Evolutionary conservation across 2,113 vertebrate species (phyloP).

Genomic region (Apaloderma vittatum): DNA sequence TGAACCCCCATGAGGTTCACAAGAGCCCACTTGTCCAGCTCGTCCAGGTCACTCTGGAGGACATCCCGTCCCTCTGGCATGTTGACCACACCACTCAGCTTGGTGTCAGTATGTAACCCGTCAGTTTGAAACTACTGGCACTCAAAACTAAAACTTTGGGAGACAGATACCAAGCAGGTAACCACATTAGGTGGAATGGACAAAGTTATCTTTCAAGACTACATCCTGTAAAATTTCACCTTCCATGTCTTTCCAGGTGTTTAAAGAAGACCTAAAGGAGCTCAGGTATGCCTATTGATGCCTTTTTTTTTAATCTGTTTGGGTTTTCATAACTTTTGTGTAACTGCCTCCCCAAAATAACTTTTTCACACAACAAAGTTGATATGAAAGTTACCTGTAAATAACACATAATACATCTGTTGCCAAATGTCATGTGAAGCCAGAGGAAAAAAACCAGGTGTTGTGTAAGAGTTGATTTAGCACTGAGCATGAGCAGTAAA

Average conservation of each 20-base stretch:
- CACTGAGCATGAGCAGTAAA: background rate
- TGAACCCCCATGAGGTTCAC: too few species aligned
- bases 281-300: constrained; percentile 77
- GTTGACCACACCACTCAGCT: too few species aligned
- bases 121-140: background rate
- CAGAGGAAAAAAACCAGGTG: background rate
- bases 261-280: constrained; percentile 87
- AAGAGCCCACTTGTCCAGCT: too few species aligned
- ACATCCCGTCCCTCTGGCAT: too few species aligned
- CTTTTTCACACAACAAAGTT: background rate
- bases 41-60: too few species aligned
- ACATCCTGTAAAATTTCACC: background rate
- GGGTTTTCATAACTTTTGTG: background rate
- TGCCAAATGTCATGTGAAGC: background rate
- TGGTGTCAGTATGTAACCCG: background rate
- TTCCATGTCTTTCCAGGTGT: constrained; percentile 78
- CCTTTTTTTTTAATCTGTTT: background rate
- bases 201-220: background rate
- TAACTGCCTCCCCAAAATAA: background rate
- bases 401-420: background rate
- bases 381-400: constrained; percentile 11
- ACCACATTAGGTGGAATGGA: background rate
- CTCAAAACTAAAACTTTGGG: background rate
- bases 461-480: constrained; percentile 45
- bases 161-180: background rate